These are phyloP conservation scores for Ia io DNA, from an alignment of 2,113 vertebrate species.

Conservation along the genomic window DNA sequence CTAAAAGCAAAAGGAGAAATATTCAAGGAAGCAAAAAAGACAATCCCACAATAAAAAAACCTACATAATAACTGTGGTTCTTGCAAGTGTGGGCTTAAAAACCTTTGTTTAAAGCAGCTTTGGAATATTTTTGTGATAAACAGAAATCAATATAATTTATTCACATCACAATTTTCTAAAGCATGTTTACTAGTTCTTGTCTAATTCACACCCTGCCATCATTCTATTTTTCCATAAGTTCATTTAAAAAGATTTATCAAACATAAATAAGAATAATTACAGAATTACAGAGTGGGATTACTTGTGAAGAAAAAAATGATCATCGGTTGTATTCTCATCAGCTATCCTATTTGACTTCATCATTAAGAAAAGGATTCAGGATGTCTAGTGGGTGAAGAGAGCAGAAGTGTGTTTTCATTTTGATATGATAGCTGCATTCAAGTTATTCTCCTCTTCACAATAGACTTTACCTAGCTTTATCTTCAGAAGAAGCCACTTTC, in stretches of 20 bases:
- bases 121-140: constrained; percentile 81
- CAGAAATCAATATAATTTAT: constrained; percentile 79
- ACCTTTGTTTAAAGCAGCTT: constrained; percentile 80
- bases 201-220: constrained; percentile 77
- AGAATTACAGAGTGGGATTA: constrained; percentile 82
- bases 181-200: constrained; percentile 69
- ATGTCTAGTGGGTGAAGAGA: constrained; percentile 83
- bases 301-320: constrained; percentile 67
- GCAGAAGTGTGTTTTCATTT: constrained; percentile 87
- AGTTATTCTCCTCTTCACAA: constrained; percentile 91
- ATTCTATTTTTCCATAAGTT: constrained; percentile 78
- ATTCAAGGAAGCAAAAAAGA: not conserved
- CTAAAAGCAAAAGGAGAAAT: not conserved
- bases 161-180: constrained; percentile 80
- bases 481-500: constrained; percentile 97
- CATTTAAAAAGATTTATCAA: constrained; percentile 78
- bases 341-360: constrained; percentile 83
- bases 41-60: constrained; percentile 26
- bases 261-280: constrained; percentile 84
- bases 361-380: constrained; percentile 85
- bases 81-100: constrained; percentile 76
- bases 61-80: constrained; percentile 66
- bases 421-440: constrained; percentile 87
- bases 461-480: constrained; percentile 99
- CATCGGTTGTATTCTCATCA: constrained; percentile 77